Base-by-base conservation (phyloP, 2,797 vertebrate species). In the Streptopelia turtur region DNA sequence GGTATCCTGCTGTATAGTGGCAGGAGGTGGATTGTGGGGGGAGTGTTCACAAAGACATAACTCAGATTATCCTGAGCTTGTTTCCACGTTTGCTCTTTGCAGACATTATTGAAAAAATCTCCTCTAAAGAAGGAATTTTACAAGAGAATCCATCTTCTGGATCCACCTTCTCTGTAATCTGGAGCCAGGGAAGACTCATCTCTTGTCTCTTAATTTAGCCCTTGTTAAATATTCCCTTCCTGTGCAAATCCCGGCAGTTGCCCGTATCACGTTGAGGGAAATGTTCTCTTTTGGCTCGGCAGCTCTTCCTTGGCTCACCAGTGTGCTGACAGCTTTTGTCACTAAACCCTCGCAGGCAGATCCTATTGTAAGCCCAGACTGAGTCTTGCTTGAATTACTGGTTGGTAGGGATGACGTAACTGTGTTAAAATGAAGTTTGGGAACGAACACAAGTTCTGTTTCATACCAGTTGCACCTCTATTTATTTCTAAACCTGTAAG, bases 241-340 rank as follows among this genome's bases (percentile, higher is more conserved):
- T 5, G 33, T 15, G 50, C 37, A 49, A 16, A 31, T 45, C 55
- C 52, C 65, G 7, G 21, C 61, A 30, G 24, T 11, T 25, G 37
- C 47, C 49, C 3, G 0, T 23, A 2, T 31, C 16, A 5, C 2
- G 2, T 1, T 11, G 63, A 56, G 28, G 59, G 37, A 71, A 18
- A 6, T 7, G 49, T 53, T 60, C n/a, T 33, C 50, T 52, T 53
- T 16, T 11, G 24, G 49, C 59, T 27, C 39, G 16, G 31, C 76
- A 68, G 55, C 57, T 66, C 76, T 68, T 76, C 33, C 49, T 33
- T 41, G 37, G 18, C 24, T 23, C 9, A 27, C 55, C 41, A 11
- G 16, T 1, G 15, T 14, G 35, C 56, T 52, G 80, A 15, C 47
- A 52, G 68, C 12, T 9, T 60, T 49, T 75, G 45, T 3, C 77